A percentile compares a stretch with the other conserved stretches of the same genome.
Conservation (phyloP, 2,888 invertebrate species). For the Pandemis corylana region DNA sequence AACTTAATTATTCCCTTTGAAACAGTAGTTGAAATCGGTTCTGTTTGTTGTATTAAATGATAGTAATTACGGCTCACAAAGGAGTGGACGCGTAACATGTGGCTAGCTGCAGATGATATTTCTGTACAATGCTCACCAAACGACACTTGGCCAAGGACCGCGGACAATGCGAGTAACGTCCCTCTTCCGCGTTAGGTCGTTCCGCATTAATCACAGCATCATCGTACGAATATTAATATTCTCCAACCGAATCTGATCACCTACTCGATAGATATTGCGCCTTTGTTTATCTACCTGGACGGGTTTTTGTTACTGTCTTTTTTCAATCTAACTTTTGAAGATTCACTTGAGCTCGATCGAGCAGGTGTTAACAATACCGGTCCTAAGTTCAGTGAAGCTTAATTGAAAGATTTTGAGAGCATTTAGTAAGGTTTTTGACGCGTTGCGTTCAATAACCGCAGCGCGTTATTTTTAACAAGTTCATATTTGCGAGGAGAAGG, state of each 20-base stretch:
- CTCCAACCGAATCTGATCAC: constrained; percentile 55
- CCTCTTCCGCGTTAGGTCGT: constrained; percentile 78
- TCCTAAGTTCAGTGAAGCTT: constrained; percentile 43
- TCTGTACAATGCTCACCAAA: constrained; percentile 51
- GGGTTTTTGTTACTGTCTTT: constrained; percentile 55
- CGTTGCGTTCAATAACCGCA: constrained; percentile 10
- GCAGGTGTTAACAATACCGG: constrained; percentile 49
- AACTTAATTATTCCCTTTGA: constrained; percentile 61
- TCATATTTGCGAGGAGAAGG: constrained; percentile 14
- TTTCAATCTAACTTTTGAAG: constrained; percentile 51
- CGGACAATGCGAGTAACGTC: constrained; percentile 70
- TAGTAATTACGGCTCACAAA: constrained; percentile 51
- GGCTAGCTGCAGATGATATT: constrained; percentile 33
- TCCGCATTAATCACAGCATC: constrained; percentile 69
- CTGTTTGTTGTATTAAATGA: constrained; percentile 50
- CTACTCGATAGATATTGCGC: constrained; percentile 49
- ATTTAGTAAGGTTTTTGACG: not conserved
- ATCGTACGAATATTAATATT: constrained; percentile 78
- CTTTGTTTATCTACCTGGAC: constrained; percentile 62
- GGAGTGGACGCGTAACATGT: constrained; percentile 42
- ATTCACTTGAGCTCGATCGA: constrained; percentile 42
- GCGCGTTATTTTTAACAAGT: not conserved
- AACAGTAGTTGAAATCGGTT: constrained; percentile 57
- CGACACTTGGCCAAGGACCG: constrained; percentile 68
- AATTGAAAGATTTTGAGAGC: constrained; percentile 14